phyloP scores from a whole-genome alignment of 2,888 invertebrate genomes.

The Trilocha varians region DNA sequence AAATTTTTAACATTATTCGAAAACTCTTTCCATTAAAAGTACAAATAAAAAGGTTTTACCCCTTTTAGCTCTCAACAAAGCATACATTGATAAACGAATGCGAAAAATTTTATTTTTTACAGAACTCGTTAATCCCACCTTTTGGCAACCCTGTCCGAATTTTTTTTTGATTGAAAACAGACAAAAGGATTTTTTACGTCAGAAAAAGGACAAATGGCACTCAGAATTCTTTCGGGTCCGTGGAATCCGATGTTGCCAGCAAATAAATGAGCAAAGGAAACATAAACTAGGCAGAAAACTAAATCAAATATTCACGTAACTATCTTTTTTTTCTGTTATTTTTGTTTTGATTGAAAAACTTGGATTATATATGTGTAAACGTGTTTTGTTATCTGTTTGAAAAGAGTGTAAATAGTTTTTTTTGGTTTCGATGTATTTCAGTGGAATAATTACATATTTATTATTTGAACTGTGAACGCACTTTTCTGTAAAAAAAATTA shows the following conservation, averaged over 20 bases:
- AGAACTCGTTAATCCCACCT: constrained; percentile 6
- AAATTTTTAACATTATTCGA: not conserved
- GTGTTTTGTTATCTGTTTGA: too few relatives aligned
- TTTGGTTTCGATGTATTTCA: too few relatives aligned
- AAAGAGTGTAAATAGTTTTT: too few relatives aligned
- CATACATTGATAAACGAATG: not conserved
- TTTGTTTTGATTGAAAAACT: constrained; percentile 4
- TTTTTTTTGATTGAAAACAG: constrained; percentile 46
- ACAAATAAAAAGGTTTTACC: not conserved
- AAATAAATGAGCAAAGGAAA: not conserved
- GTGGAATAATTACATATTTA: too few relatives aligned
- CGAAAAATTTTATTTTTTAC: not conserved
- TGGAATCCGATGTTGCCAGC: constrained; percentile 25
- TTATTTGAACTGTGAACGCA: too few relatives aligned
- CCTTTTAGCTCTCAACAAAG: not conserved
- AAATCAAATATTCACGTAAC: constrained; percentile 2
- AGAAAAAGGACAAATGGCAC: constrained; percentile 47
- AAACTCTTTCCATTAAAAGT: not conserved
- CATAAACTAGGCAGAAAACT: not conserved
- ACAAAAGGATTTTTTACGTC: constrained; percentile 47
- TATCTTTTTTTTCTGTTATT: not conserved
- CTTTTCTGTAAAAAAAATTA: too few relatives aligned
- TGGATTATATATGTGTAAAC: too few relatives aligned
- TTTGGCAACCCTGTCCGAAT: constrained; percentile 18
- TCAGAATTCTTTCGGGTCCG: constrained; percentile 37